Conservation (phyloP, 1,140 invertebrate genomes). For the Drosophila suzukii region DNA sequence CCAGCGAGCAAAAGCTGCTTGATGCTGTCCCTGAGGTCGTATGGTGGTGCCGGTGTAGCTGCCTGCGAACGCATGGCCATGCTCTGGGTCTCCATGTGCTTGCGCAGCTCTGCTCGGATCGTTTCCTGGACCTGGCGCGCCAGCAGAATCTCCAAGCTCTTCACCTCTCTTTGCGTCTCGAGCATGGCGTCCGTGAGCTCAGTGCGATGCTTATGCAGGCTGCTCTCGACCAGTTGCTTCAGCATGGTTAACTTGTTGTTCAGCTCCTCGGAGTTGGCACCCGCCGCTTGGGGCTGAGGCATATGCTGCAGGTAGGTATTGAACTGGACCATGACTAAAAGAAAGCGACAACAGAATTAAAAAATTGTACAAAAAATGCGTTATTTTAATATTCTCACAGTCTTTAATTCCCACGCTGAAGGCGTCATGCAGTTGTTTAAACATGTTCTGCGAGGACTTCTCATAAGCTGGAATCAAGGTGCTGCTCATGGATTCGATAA, state of each 20-base stretch:
- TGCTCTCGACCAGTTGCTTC: constrained; percentile 72
- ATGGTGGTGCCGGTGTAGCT: constrained; percentile 87
- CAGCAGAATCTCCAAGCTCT: constrained; percentile 75
- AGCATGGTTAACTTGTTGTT: constrained; percentile 63
- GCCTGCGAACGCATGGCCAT: constrained; percentile 88
- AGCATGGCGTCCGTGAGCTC: constrained; percentile 72
- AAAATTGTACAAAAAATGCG: constrained; percentile 2
- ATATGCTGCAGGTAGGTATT: constrained; percentile 84
- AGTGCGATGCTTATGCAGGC: constrained; percentile 68
- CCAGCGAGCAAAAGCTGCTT: constrained; percentile 90
- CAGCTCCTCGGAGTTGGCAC: constrained; percentile 65
- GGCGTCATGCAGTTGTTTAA: constrained; percentile 93
- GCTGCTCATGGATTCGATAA: constrained; percentile 90
- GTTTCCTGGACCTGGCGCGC: constrained; percentile 77
- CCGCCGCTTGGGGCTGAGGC: constrained; percentile 64
- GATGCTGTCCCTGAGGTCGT: constrained; percentile 89
- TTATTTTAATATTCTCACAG: constrained; percentile 88
- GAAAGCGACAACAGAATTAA: background rate
- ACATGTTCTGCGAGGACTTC: constrained; percentile 93
- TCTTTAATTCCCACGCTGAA: constrained; percentile 94
- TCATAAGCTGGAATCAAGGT: constrained; percentile 93
- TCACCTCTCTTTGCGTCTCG: constrained; percentile 79
- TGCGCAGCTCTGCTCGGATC: constrained; percentile 84
- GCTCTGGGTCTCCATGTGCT: constrained; percentile 87
- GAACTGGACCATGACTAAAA: constrained; percentile 85